Evolutionary conservation across 2,888 invertebrate genomes (phyloP), one percentile per base, ranked within the genome.

Genomic region (Agrypnus murinus): DNA sequence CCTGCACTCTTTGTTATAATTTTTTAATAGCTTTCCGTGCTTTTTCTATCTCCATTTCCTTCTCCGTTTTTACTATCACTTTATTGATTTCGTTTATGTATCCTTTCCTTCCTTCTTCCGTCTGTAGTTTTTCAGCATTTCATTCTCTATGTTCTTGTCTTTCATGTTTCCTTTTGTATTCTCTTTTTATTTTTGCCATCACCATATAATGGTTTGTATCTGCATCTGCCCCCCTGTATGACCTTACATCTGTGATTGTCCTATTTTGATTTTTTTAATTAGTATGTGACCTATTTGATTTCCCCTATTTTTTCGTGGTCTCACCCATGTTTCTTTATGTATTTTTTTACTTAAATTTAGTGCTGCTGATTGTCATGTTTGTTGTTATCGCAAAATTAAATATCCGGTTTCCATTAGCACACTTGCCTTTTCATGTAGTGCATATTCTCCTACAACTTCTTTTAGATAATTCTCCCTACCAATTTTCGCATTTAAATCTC

Each of bases 161-260:
- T n/a, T n/a, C n/a, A n/a, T n/a, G n/a, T n/a, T n/a, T n/a, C n/a
- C n/a, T n/a, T 50, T 31, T 50, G 31, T 50, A 50, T 10, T 19
- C 50, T 8, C 3, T 7, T 50, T 31, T 50, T n/a, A 50, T 19
- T 25, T 25, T 50, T 31, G 50, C 50, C 9, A 50, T n/a, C 10
- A 50, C 50, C 50, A 50, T 50, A 25, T 50, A 50, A 50, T 17
- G n/a, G n/a, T 50, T 25, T 19, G 50, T 14, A 31, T 50, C 50
- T 31, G 31, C 10, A n/a, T n/a, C n/a, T n/a, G n/a, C n/a, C n/a
- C n/a, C n/a, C n/a, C n/a, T n/a, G n/a, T n/a, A n/a, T n/a, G 9
- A 19, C 19, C 25, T 50, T 8, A 50, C 25, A 31, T 50, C 31
- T 19, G 15, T 50, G 31, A 50, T 50, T 50, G 19, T 25, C 19